Evolutionary conservation across 1,140 invertebrate genomes (phyloP).

Genomic region (Seison nebaliae): DNA sequence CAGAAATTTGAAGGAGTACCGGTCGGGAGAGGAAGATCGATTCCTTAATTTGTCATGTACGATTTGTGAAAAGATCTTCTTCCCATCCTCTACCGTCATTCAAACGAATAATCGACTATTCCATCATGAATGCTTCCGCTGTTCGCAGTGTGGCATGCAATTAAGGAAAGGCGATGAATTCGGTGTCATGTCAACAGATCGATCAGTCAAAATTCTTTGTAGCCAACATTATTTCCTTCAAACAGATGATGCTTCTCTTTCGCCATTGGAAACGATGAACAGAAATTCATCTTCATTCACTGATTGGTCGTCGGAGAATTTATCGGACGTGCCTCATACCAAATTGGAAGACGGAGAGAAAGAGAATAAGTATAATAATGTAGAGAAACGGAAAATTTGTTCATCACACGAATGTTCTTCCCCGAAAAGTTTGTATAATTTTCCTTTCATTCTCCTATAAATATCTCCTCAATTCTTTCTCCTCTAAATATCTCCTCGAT

Average conservation of each 20-base stretch:
- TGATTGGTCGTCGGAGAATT: conserved; percentile 13
- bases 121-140: conserved; percentile 24
- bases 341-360: conserved; percentile 9
- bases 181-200: conserved; percentile 41
- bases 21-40: too few species aligned
- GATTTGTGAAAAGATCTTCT: conserved; percentile 6
- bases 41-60: not conserved
- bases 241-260: conserved; percentile 15
- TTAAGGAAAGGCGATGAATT: conserved; percentile 51
- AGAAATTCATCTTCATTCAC: conserved; percentile 1
- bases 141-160: conserved; percentile 37
- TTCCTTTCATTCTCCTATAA: too few species aligned
- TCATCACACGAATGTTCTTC: too few species aligned
- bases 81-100: conserved; percentile 38
- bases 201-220: conserved; percentile 30
- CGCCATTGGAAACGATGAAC: not conserved
- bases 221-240: conserved; percentile 29
- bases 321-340: conserved; percentile 13
- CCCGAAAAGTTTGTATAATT: too few species aligned
- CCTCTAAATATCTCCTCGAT: too few species aligned
- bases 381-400: too few species aligned
- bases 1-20: too few species aligned
- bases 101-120: conserved; percentile 28
- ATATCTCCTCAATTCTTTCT: too few species aligned
- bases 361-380: too few species aligned